phyloP scores from a whole-genome alignment of 2,888 invertebrate species.

The Orgyia antiqua region DNA sequence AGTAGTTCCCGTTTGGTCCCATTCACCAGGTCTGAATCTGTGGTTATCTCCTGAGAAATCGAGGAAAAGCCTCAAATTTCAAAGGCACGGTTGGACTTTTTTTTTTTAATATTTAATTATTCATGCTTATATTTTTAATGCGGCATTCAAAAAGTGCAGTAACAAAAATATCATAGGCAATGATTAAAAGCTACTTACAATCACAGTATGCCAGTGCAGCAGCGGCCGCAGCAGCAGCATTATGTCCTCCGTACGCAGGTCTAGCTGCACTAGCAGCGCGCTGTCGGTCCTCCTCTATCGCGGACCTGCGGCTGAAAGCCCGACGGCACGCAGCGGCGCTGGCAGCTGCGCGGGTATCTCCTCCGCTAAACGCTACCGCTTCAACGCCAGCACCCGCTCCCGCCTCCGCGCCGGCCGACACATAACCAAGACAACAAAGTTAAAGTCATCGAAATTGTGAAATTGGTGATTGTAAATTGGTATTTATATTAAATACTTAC shows the following conservation, averaged over 20 bases:
- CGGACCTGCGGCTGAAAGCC: conserved; percentile 95
- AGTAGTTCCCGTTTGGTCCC: no score
- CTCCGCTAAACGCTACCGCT: conserved; percentile 37
- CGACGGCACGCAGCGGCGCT: conserved; percentile 94
- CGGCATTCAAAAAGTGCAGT: no score
- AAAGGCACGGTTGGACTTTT: no score
- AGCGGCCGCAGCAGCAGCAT: conserved; percentile 80
- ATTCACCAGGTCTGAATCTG: no score
- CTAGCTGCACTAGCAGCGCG: conserved; percentile 89
- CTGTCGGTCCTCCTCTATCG: conserved; percentile 94
- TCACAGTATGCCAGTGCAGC: conserved; percentile 68
- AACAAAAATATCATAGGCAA: no score
- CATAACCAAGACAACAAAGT: conserved; percentile 49
- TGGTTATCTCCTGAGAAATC: no score
- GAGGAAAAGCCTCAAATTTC: no score
- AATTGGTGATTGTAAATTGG: conserved; percentile 2
- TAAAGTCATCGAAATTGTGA: conserved; percentile 1
- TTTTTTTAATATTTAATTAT: no score
- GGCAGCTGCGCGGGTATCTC: conserved; percentile 74
- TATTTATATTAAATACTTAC: not conserved
- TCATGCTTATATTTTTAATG: no score
- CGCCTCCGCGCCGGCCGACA: conserved; percentile 40
- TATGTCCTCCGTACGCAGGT: conserved; percentile 82
- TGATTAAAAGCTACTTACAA: no score
- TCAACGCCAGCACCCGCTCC: conserved; percentile 26